phyloP scores from a whole-genome alignment of 2,888 invertebrate species.

The Ephialtes manifestator region DNA sequence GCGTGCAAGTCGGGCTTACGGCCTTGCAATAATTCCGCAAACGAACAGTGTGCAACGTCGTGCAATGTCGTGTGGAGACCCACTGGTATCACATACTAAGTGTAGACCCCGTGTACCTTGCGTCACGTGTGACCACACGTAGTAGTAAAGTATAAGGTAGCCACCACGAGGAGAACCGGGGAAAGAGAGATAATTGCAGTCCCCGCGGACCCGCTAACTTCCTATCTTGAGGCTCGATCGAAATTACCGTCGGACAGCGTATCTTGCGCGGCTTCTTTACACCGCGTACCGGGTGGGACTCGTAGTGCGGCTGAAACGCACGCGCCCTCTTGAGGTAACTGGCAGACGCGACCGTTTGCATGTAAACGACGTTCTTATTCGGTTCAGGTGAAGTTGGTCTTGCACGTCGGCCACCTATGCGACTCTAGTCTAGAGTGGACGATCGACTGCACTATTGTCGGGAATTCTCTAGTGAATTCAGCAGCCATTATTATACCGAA shows the following conservation, averaged over 20 bases:
- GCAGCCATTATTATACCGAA: neutral
- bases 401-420: slow-evolving; percentile 31
- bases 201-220: slow-evolving; percentile 73
- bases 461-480: slow-evolving; percentile 8
- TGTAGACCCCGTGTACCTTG: neutral
- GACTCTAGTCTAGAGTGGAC: neutral
- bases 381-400: slow-evolving; percentile 73
- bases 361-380: slow-evolving; percentile 80
- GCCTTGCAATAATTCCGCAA: neutral
- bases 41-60: neutral
- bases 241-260: slow-evolving; percentile 78
- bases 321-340: slow-evolving; percentile 23
- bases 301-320: slow-evolving; percentile 37
- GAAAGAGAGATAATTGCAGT: slow-evolving; percentile 76
- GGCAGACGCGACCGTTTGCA: slow-evolving; percentile 75
- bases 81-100: slow-evolving; percentile 1
- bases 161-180: neutral
- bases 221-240: slow-evolving; percentile 77
- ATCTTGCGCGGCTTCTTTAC: slow-evolving; percentile 79
- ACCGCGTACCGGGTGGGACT: slow-evolving; percentile 70
- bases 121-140: slow-evolving; percentile 40
- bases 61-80: slow-evolving; percentile 8
- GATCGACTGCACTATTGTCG: neutral
- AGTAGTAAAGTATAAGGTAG: slow-evolving; percentile 36
- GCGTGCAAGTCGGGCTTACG: neutral